Conservation (phyloP, 2,888 invertebrate genomes). For the Drosophila nr. perissopoda region DNA sequence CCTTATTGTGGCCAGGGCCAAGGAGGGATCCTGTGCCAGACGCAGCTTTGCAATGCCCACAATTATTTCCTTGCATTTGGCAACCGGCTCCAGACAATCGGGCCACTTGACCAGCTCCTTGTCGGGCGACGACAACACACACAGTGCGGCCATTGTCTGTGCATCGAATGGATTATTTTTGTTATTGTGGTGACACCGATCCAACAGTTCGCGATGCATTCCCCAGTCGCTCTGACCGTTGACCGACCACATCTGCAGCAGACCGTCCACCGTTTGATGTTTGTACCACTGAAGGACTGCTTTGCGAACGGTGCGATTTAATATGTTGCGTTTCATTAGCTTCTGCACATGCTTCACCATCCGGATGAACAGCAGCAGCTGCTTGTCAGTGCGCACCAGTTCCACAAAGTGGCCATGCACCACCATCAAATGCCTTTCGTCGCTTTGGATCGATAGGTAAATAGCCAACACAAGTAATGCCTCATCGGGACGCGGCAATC, state of each 20-base stretch:
- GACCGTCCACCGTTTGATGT: slow-evolving; percentile 47
- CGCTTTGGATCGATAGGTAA: slow-evolving; percentile 60
- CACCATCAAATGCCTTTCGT: slow-evolving; percentile 59
- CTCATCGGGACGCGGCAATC: slow-evolving; percentile 81
- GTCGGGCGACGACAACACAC: slow-evolving; percentile 34
- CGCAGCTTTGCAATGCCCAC: slow-evolving; percentile 72
- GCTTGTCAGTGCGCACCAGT: slow-evolving; percentile 66
- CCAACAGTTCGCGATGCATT: slow-evolving; percentile 73
- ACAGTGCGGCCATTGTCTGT: slow-evolving; percentile 43
- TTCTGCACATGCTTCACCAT: slow-evolving; percentile 71
- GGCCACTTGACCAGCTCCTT: slow-evolving; percentile 52
- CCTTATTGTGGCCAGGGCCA: slow-evolving; percentile 67
- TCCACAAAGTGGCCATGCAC: slow-evolving; percentile 65
- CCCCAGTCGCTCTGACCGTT: slow-evolving; percentile 56
- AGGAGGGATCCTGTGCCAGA: slow-evolving; percentile 43
- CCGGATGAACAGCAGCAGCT: slow-evolving; percentile 78
- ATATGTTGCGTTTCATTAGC: slow-evolving; percentile 56
- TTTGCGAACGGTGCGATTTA: slow-evolving; percentile 79
- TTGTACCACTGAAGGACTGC: slow-evolving; percentile 81
- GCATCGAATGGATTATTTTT: slow-evolving; percentile 9
- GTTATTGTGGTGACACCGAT: slow-evolving; percentile 73
- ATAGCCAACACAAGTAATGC: slow-evolving; percentile 77
- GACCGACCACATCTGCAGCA: slow-evolving; percentile 75
- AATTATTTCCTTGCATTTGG: slow-evolving; percentile 25
- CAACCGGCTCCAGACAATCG: slow-evolving; percentile 31